Evolutionary conservation across 2,113 vertebrate species (phyloP), one percentile per base, ranked within the genome.

Genomic region (Eidolon helvum): DNA sequence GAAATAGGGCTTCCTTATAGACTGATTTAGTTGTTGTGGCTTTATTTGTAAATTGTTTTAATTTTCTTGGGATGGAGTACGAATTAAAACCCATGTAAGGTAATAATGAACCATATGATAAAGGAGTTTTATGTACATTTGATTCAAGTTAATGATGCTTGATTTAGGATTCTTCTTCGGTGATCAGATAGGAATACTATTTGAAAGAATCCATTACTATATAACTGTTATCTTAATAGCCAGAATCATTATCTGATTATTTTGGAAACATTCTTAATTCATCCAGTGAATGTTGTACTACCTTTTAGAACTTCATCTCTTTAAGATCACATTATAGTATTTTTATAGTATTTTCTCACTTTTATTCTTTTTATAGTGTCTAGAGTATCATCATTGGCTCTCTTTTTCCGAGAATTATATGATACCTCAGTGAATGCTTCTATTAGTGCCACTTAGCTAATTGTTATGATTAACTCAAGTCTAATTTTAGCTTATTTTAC

Each of bases 401-500:
- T 33, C 26, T 53, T 90, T 86, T 72, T 92, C 38, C 35, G 87
- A 96, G 55, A 93, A 59, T 85, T 92, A 18, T 50, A 43, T 86
- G 55, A 71, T 61, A 78, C 26, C 16, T 75, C 19, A 45, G 22
- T 77, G 59, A 87, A 53, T 35, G 26, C 21, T 90, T 92, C 40
- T 53, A 7, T 82, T 95, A 88, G 28, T 79, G 40, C 15, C 68
- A 66, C 57, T 84, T 84, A 74, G 33, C 55, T 93, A 93, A 84
- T 68, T 97, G 26, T 90, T 65, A 63, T 78, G 15, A 79, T 88
- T 93, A 91, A 71, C 18, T 96, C 50, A 87, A 79, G 35, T 88
- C 26, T 30, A 80, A 84, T 28, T 91, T 95, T 83, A 91, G 26
- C 48, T 65, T 87, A 69, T 82, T 90, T 87, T 87, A 90, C 22